Percentiles rank a stretch among this genome's conserved stretches.
Conservation (phyloP, 2,113 vertebrate species). For the Melanostigma gelatinosum region DNA sequence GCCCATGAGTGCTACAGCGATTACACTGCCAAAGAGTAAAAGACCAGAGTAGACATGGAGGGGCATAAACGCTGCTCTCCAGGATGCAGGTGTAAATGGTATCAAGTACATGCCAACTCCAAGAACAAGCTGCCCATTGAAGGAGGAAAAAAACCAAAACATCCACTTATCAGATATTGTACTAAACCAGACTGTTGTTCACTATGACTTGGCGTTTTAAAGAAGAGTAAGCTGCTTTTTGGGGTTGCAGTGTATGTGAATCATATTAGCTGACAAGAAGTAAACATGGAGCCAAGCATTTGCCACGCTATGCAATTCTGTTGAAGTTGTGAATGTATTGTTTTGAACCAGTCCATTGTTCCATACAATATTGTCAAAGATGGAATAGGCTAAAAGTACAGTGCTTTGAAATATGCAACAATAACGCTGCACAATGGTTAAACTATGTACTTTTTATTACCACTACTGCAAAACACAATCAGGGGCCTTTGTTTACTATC, state of each 20-base stretch:
- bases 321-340: neutral
- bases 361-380: neutral
- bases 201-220: slow-evolving; percentile 13
- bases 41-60: slow-evolving; percentile 91
- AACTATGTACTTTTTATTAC: neutral
- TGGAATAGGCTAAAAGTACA: neutral
- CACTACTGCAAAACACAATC: neutral
- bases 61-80: slow-evolving; percentile 88
- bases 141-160: slow-evolving; percentile 25
- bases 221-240: neutral
- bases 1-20: slow-evolving; percentile 91
- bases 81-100: slow-evolving; percentile 84
- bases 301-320: neutral
- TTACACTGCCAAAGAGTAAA: slow-evolving; percentile 87
- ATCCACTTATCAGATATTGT: slow-evolving; percentile 5
- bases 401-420: neutral
- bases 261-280: neutral
- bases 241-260: neutral
- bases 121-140: slow-evolving; percentile 86
- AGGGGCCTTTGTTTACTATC: neutral
- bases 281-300: neutral
- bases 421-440: neutral
- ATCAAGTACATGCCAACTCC: slow-evolving; percentile 90
- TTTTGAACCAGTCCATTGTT: neutral
- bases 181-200: slow-evolving; percentile 11